Percentiles rank a stretch among this genome's conserved stretches.
phyloP scores from a whole-genome alignment of 1,140 invertebrate species.

The Caenorhabditis inopinata region DNA sequence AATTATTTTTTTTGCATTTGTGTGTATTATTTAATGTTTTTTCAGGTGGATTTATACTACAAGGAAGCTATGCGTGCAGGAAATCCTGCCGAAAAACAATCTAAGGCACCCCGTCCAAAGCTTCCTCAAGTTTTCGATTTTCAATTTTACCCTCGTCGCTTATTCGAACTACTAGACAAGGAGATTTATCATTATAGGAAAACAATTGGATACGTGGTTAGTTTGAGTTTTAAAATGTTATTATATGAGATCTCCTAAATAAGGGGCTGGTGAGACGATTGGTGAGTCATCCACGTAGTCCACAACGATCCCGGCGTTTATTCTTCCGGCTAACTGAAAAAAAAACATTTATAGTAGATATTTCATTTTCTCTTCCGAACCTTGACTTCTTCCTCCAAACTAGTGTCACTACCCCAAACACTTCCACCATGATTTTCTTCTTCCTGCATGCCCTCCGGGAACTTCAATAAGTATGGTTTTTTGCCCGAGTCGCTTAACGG shows the following conservation, averaged over 20 bases:
- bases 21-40: background rate
- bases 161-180: slow-evolving; percentile 95
- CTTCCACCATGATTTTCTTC: slow-evolving; percentile 39
- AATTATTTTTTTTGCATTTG: slow-evolving; percentile 95
- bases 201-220: slow-evolving; percentile 80
- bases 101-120: slow-evolving; percentile 83
- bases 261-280: slow-evolving; percentile 36
- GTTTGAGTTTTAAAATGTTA: background rate
- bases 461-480: slow-evolving; percentile 46
- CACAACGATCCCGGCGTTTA: slow-evolving; percentile 39
- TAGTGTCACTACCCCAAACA: slow-evolving; percentile 53
- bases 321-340: slow-evolving; percentile 32
- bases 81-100: slow-evolving; percentile 47
- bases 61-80: slow-evolving; percentile 41
- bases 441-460: slow-evolving; percentile 47
- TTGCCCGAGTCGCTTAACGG: slow-evolving; percentile 44
- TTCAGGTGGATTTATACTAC: slow-evolving; percentile 47
- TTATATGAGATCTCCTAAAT: slow-evolving; percentile 1
- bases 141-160: slow-evolving; percentile 94
- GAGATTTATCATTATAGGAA: slow-evolving; percentile 97
- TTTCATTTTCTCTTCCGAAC: background rate
- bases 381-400: slow-evolving; percentile 49
- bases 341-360: background rate
- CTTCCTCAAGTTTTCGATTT: slow-evolving; percentile 99
- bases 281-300: slow-evolving; percentile 32